Base-by-base conservation (phyloP, 2,113 vertebrate species). In the Colius striatus region DNA sequence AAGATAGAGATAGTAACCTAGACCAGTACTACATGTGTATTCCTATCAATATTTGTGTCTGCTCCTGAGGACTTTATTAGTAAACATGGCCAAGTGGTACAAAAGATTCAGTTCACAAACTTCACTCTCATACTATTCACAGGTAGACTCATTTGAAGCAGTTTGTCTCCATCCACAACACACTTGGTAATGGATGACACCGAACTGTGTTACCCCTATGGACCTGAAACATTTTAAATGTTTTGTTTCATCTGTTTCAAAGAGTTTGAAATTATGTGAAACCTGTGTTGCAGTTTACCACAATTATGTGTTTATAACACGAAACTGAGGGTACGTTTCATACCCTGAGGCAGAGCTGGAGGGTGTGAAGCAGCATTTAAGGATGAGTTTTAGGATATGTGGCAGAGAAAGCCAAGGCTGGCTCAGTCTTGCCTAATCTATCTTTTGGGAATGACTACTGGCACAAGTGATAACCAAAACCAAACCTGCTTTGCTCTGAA, bases 201-300 rank as follows among this genome's bases (percentile, higher is more conserved):
- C 7, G 32, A 29, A 45, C 34, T 38, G 18, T 20, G 11, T 86
- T 84, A 80, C 9, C 30, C 27, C 23, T 27, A 26, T 0, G 1
- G 84, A 90, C 51, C 38, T 7, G 29, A 66, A 72, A 36, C 11
- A 25, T 21, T 30, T 45, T 16, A 47, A 75, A 5, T 23, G 18
- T 41, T 86, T 79, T 72, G 41, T 83, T 85, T 92, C 29, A 63
- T 73, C 54, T 65, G 1, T 92, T 92, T 95, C 78, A 91, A 90
- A 94, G 75, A 22, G 25, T 76, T 73, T 88, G n/a, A 70, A 85
- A 91, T 57, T 1, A 72, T 8, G 30, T 26, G 75, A 85, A 90
- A 76, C 74, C 48, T 73, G 47, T 74, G 25, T 50, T 66, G 27
- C 67, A 70, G 54, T 63, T 91, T 93, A 23, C 47, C 43, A 2